Base-by-base conservation (phyloP, 2,888 invertebrate genomes). In the Malthinus flaveolus region DNA sequence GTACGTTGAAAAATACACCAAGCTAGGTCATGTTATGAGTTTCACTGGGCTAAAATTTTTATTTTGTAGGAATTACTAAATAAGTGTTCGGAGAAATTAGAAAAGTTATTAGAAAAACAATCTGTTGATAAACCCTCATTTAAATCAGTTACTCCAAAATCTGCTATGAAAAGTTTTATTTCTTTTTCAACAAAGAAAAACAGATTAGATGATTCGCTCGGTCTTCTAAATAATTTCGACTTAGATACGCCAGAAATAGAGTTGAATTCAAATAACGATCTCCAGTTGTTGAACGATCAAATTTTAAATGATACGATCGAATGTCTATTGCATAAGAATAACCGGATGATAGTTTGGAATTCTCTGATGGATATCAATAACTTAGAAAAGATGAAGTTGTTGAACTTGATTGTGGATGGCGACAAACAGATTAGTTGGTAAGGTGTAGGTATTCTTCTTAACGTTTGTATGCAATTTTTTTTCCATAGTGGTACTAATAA, bases 41-140 rank as follows among this genome's bases (percentile, higher is more conserved):
- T n/a, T n/a, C n/a, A n/a, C n/a, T n/a, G n/a, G n/a, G n/a, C n/a
- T n/a, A n/a, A n/a, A n/a, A 15, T 2, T 7, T 0, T 4, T 45
- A 34, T 36, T 8, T 59, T 52, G 1, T 51, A 63, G 63, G 53
- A 61, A 33, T 49, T 54, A n/a, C 44, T 63, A n/a, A 46, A 49
- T n/a, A 44, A 58, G 39, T 63, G 63, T 32, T 50, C 56, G 6
- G 52, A 56, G 36, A 61, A 61, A 32, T 48, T 63, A 3, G 53
- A 63, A 54, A 23, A 48, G 7, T 55, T 61, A 7, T 15, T 53
- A 3, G 4, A 56, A 46, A 32, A 32, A 31, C 9, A 42, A n/a
- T 8, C 13, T 15, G 32, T 3, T 10, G n/a, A 3, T n/a, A 31
- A 32, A 8, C 2, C 23, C n/a, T n/a, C n/a, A 5, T 23, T 23